phyloP scores from a whole-genome alignment of 2,888 invertebrate species.

The Kryphioiulus occultus region DNA sequence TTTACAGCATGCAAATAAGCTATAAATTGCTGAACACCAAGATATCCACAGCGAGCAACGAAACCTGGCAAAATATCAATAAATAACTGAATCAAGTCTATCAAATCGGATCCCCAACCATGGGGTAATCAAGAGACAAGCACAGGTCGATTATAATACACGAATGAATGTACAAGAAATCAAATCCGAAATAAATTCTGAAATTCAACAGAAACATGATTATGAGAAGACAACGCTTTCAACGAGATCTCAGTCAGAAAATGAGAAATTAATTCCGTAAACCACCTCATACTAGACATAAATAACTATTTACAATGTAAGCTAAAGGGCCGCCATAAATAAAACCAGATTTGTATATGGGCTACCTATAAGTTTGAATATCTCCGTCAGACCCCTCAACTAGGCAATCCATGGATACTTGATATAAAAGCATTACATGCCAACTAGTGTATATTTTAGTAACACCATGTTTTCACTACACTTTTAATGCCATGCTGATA shows the following conservation, averaged over 20 bases:
- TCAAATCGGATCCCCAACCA: neutral
- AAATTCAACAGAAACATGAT: constrained; percentile 17
- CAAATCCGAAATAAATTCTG: neutral
- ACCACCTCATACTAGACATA: constrained; percentile 9
- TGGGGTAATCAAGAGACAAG: neutral
- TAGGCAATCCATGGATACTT: neutral
- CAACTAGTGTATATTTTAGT: neutral
- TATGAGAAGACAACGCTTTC: neutral
- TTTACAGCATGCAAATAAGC: neutral
- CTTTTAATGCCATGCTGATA: neutral
- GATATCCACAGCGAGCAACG: neutral
- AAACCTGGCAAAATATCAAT: constrained; percentile 11
- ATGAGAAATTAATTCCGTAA: neutral
- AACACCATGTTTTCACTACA: neutral
- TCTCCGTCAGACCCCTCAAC: neutral
- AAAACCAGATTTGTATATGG: neutral
- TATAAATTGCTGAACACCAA: neutral
- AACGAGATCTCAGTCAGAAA: neutral
- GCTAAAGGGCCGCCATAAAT: constrained; percentile 17
- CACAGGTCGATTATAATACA: constrained; percentile 21
- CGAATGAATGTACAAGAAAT: constrained; percentile 21
- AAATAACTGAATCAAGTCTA: neutral
- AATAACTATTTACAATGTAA: neutral
- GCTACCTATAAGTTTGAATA: neutral
- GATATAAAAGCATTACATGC: neutral